A percentile compares a stretch with the other conserved stretches of the same genome.
Evolutionary conservation across 2,113 vertebrate genomes (phyloP).

Genomic region (Romanogobio albipinnatus): DNA sequence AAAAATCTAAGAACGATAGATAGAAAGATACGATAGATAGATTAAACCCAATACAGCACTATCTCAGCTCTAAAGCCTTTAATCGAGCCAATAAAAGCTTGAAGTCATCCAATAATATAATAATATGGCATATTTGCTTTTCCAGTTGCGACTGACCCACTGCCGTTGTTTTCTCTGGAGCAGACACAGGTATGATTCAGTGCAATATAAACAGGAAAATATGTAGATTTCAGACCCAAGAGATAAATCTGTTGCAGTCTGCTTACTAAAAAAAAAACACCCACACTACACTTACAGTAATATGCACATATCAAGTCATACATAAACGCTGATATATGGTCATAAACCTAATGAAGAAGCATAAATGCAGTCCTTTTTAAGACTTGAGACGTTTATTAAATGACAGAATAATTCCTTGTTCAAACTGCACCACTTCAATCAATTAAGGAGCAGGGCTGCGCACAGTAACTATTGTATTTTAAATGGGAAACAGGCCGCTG

Average conservation of each 20-base stretch:
- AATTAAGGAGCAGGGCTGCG: slow-evolving; percentile 44
- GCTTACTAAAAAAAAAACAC: slow-evolving; percentile 44
- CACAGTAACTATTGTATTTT: slow-evolving; percentile 47
- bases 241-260: slow-evolving; percentile 54
- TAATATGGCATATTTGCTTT: slow-evolving; percentile 54
- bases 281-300: slow-evolving; percentile 28
- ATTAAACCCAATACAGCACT: background rate
- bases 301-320: background rate
- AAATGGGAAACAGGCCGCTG: slow-evolving; percentile 68
- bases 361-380: background rate
- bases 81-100: slow-evolving; percentile 37
- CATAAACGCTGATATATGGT: background rate
- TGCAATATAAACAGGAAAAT: slow-evolving; percentile 59
- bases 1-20: background rate
- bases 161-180: slow-evolving; percentile 54
- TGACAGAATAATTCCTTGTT: slow-evolving; percentile 19
- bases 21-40: background rate
- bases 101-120: slow-evolving; percentile 44
- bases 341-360: background rate
- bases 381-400: background rate
- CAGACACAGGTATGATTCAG: slow-evolving; percentile 50
- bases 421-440: slow-evolving; percentile 50
- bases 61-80: slow-evolving; percentile 9
- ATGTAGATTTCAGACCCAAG: slow-evolving; percentile 54
- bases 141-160: slow-evolving; percentile 52